Percentiles rank a stretch among this genome's conserved stretches.
Evolutionary conservation across 2,888 invertebrate genomes (phyloP).

Genomic region (Ophion slaviceki): DNA sequence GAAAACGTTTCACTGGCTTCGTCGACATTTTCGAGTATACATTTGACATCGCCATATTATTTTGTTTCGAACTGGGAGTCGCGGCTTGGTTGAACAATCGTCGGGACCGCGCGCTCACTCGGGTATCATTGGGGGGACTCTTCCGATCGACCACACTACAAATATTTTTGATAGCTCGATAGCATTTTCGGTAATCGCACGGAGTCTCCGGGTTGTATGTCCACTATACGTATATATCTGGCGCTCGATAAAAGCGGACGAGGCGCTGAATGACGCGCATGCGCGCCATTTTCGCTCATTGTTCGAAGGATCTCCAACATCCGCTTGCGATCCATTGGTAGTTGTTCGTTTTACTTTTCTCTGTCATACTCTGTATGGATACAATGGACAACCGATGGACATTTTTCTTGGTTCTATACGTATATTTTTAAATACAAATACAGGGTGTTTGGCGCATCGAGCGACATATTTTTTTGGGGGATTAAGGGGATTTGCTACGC

Average conservation of each 20-base stretch:
- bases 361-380: not conserved
- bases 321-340: not conserved
- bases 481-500: too few species aligned
- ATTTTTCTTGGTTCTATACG: too few species aligned
- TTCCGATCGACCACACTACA: constrained; percentile 51
- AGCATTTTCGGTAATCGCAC: constrained; percentile 49
- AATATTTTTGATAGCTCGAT: constrained; percentile 33
- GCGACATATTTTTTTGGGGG: too few species aligned
- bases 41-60: constrained; percentile 89
- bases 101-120: constrained; percentile 41
- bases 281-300: constrained; percentile 29
- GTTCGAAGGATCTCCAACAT: constrained; percentile 31
- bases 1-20: constrained; percentile 90
- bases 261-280: constrained; percentile 21
- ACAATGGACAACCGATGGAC: too few species aligned
- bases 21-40: constrained; percentile 90
- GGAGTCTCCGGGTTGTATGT: constrained; percentile 51
- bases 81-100: constrained; percentile 4
- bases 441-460: too few species aligned
- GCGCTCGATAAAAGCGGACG: constrained; percentile 60
- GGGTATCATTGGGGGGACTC: constrained; percentile 9
- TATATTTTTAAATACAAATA: too few species aligned
- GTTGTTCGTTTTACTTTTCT: not conserved
- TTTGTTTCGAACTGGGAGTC: constrained; percentile 55
- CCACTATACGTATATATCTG: constrained; percentile 36